These are phyloP conservation scores for Melanocharis versteri DNA, from an alignment of 2,113 vertebrate genomes.

Conservation along the genomic window DNA sequence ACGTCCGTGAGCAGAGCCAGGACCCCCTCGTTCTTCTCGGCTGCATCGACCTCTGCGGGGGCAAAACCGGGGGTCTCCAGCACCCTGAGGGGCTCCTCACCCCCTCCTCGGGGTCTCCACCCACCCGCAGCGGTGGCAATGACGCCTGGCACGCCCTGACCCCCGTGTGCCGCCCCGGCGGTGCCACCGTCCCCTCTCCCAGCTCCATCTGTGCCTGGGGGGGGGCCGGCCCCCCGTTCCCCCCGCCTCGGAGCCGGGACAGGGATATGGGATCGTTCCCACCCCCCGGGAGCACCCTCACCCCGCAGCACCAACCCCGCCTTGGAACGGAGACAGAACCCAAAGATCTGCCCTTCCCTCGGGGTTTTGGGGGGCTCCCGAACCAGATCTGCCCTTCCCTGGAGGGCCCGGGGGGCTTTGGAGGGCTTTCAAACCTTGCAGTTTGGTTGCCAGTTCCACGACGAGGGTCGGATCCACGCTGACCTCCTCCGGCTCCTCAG, in stretches of 20 bases:
- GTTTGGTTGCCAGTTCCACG: fast-evolving
- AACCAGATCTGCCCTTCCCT: background rate
- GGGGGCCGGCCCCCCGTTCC: background rate
- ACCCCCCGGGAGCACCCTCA: fast-evolving
- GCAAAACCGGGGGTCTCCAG: background rate
- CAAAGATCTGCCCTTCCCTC: background rate
- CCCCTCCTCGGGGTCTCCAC: fast-evolving
- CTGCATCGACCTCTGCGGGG: fast-evolving
- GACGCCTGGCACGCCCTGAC: fast-evolving
- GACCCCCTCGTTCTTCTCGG: fast-evolving
- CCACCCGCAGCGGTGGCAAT: fast-evolving
- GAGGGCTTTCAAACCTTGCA: background rate
- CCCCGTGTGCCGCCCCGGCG: fast-evolving
- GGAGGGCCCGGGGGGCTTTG: fast-evolving
- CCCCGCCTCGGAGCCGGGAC: fast-evolving
- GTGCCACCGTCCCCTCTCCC: background rate
- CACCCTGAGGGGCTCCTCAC: background rate
- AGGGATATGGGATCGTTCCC: background rate
- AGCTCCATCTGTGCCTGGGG: background rate
- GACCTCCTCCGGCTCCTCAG: background rate
- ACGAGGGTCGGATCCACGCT: background rate
- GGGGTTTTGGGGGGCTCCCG: background rate
- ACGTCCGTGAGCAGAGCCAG: fast-evolving
- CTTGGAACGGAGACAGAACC: background rate
- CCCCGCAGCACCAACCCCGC: background rate